Percentiles rank a stretch among this genome's conserved stretches.
Conservation (phyloP, 2,797 vertebrate genomes). For the Rhinogobio ventralis region DNA sequence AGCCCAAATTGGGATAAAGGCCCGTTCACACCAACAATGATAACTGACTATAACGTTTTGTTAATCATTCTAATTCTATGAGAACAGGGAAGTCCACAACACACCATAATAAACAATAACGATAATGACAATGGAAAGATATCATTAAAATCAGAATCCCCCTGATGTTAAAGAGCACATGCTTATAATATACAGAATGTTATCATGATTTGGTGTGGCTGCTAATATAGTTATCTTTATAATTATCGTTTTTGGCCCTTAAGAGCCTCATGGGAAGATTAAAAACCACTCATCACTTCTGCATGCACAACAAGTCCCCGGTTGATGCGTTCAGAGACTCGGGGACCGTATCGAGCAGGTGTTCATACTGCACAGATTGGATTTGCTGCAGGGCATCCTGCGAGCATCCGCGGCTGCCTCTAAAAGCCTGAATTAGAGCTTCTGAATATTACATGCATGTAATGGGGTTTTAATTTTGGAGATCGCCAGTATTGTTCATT, state of each 20-base stretch:
- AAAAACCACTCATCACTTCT: conserved; percentile 30
- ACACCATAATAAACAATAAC: neutral
- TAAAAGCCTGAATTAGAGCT: conserved; percentile 63
- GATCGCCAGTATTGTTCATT: conserved; percentile 54
- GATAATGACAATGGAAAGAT: neutral
- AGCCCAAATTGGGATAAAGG: conserved; percentile 35
- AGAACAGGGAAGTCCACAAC: neutral
- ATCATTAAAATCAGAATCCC: neutral
- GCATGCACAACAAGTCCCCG: conserved; percentile 6
- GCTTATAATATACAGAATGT: neutral
- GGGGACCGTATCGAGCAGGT: conserved; percentile 39
- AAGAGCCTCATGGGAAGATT: conserved; percentile 28
- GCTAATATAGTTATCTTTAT: neutral
- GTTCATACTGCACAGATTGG: conserved; percentile 55
- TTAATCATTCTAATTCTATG: neutral
- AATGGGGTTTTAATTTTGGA: conserved; percentile 61
- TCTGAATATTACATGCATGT: conserved; percentile 62
- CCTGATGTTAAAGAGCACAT: neutral
- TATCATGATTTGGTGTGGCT: neutral
- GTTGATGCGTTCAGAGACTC: conserved; percentile 42
- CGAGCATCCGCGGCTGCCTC: conserved; percentile 47
- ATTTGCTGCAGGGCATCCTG: conserved; percentile 56
- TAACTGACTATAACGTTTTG: neutral
- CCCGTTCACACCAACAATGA: neutral
- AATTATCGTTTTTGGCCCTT: neutral